Evolutionary conservation across 1,140 invertebrate species (phyloP).

Genomic region (Solenopsis invicta): DNA sequence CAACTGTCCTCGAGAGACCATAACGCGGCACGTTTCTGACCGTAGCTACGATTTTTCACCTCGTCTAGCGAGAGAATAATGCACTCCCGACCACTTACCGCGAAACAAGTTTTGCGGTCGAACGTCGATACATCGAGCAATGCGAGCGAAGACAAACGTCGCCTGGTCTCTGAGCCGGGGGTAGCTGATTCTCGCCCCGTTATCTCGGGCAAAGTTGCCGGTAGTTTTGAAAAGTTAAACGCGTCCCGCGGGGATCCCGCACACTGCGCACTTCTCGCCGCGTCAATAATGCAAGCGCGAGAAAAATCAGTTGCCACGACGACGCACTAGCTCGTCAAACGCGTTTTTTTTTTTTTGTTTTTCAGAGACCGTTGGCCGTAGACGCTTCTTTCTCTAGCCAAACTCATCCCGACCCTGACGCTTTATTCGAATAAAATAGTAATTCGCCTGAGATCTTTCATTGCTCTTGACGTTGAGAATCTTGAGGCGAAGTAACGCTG

Average conservation of each 20-base stretch:
- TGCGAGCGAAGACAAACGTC: constrained; percentile 38
- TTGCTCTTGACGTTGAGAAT: background rate
- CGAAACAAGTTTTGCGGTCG: constrained; percentile 47
- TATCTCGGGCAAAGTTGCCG: constrained; percentile 22
- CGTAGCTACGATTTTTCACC: constrained; percentile 67
- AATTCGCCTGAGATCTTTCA: constrained; percentile 5
- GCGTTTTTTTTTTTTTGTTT: background rate
- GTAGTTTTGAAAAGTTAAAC: constrained; percentile 46
- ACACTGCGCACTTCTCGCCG: background rate
- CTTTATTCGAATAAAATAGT: constrained; percentile 24
- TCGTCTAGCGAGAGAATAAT: constrained; percentile 42
- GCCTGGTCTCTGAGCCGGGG: background rate
- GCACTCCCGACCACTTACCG: constrained; percentile 39
- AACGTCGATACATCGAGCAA: constrained; percentile 49
- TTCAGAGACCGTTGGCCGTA: background rate
- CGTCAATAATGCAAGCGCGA: constrained; percentile 37
- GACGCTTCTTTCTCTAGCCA: background rate
- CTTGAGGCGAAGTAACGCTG: background rate
- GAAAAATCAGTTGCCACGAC: constrained; percentile 14
- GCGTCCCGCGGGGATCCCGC: background rate
- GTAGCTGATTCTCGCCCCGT: constrained; percentile 6
- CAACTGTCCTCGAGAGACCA: constrained; percentile 38
- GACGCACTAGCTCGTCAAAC: background rate
- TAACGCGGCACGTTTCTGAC: constrained; percentile 60
- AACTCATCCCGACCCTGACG: background rate